Percentiles rank a stretch among this genome's conserved stretches.
These are phyloP conservation scores for Nautilus pompilius DNA, from an alignment of 1,140 invertebrate genomes.

Conservation along the genomic window DNA sequence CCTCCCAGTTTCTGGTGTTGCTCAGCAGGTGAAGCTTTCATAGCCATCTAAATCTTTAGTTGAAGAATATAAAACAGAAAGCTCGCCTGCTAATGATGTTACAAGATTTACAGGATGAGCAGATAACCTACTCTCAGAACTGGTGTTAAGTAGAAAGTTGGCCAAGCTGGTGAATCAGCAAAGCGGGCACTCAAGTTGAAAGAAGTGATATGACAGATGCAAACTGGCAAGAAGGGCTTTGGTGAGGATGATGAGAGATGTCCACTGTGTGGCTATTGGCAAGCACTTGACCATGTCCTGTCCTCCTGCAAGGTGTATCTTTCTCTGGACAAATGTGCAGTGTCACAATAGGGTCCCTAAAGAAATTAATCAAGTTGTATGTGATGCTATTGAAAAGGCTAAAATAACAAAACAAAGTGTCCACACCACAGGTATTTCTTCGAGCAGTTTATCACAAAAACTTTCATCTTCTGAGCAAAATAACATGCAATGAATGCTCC, in stretches of 20 bases:
- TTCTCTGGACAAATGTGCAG: too few relatives aligned
- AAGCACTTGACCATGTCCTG: too few relatives aligned
- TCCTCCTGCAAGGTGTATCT: too few relatives aligned
- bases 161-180: neutral
- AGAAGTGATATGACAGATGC: neutral
- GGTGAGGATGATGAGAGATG: neutral
- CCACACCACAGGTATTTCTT: too few relatives aligned
- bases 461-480: too few relatives aligned
- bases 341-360: too few relatives aligned
- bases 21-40: neutral
- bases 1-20: neutral
- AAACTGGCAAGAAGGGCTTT: neutral
- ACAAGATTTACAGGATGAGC: neutral
- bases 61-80: neutral
- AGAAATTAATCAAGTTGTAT: too few relatives aligned
- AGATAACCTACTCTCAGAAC: neutral
- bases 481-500: too few relatives aligned
- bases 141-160: neutral
- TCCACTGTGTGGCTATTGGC: too few relatives aligned
- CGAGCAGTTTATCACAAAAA: too few relatives aligned
- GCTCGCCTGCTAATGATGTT: neutral
- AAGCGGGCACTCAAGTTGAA: neutral
- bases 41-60: neutral
- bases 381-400: too few relatives aligned
- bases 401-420: too few relatives aligned